phyloP scores from a whole-genome alignment of 2,797 vertebrate genomes.

The Notamacropus eugenii region DNA sequence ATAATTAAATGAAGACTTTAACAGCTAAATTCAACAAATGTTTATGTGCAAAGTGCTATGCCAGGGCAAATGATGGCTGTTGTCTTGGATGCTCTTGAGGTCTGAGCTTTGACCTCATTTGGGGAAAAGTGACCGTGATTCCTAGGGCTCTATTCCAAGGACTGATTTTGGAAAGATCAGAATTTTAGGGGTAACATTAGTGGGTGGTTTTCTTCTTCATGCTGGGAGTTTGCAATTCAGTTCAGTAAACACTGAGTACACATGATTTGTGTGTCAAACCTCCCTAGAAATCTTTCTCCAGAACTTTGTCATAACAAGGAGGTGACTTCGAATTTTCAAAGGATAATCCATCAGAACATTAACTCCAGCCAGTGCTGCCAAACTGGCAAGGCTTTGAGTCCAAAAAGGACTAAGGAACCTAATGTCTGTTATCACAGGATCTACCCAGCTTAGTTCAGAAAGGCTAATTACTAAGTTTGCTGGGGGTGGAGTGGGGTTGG shows the following conservation, averaged over 20 bases:
- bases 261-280: background rate
- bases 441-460: background rate
- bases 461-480: background rate
- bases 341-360: background rate
- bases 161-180: background rate
- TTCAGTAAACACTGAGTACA: background rate
- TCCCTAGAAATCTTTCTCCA: background rate
- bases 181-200: background rate
- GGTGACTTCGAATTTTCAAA: background rate
- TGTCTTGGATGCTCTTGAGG: background rate
- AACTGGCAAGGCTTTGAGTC: background rate
- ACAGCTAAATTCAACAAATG: background rate
- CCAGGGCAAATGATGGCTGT: background rate
- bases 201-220: background rate
- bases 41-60: background rate
- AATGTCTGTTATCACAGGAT: background rate
- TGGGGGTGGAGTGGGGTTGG: background rate
- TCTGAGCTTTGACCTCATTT: background rate
- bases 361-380: background rate
- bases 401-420: background rate
- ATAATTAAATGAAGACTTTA: background rate
- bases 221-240: background rate
- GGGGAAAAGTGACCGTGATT: background rate
- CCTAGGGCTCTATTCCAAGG: background rate
- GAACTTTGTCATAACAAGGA: background rate